Evolutionary conservation across 2,888 invertebrate genomes (phyloP), one percentile per base, ranked within the genome.

Genomic region (Cosmorhoe ocellata): DNA sequence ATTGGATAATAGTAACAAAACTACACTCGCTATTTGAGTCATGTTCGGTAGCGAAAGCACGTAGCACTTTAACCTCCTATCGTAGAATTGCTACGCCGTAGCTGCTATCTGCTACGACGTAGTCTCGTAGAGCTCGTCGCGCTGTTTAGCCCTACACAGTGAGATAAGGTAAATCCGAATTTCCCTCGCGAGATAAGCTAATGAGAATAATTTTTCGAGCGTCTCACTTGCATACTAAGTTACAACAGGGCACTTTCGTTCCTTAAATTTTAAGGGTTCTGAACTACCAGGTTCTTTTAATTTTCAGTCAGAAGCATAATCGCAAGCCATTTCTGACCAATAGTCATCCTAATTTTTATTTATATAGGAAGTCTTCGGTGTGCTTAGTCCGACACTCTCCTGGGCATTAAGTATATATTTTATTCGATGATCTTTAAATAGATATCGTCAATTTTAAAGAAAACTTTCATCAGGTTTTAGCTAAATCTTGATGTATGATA

Each of bases 101-200:
- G 76, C 67, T 59, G 69, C 60, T 69, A 70, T 62, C 64, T 51
- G 50, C 67, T 67, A 67, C 67, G 68, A 13, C 66, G 66, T 60
- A 61, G 67, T 18, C 54, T 56, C 67, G 71, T 69, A 67, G 71
- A 43, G 27, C 38, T 41, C 70, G 62, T 59, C 54, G 66, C 70
- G 39, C 69, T 77, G 74, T 75, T 77, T 76, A 75, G 71, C 67
- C 69, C 65, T 18, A 18, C 61, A 63, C 65, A 69, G 67, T 65
- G 61, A 79, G 83, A 84, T 84, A 84, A 85, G 81, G 53, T 66
- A 69, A 75, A 76, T 76, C 70, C 74, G 66, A 71, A 80, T 78
- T 76, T 82, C 66, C 59, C 62, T 49, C 48, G 64, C 69, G 33
- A 80, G 86, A 85, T 85, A 84, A 76, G 76, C 74, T 80, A 83